Evolutionary conservation across 2,888 invertebrate species (phyloP), one percentile per base, ranked within the genome.

Genomic region (Eumacrocentrus americanus): DNA sequence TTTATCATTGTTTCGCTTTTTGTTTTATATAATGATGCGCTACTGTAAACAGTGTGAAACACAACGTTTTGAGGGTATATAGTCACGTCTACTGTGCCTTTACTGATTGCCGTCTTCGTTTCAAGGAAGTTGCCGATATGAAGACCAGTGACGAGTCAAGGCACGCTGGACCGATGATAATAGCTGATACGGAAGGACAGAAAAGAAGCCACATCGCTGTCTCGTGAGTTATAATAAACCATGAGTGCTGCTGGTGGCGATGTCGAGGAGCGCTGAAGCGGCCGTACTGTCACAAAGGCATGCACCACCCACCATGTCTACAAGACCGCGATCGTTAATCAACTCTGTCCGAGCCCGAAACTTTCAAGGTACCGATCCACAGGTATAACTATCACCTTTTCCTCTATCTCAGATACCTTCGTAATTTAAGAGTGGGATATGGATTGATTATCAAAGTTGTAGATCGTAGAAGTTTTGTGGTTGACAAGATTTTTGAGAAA

Each of bases 271-370:
- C 71, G 71, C 61, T 72, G 72, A 74, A 74, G 73, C 76, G 75
- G 75, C 71, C 74, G 70, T 72, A 71, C 80, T 81, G 80, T 81
- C 80, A 81, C 80, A 80, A 79, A 81, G 77, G 80, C 80, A 80
- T 80, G 80, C 77, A 80, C 80, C 80, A 81, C 80, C 80, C 80
- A 81, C 80, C 79, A 73, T 76, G 80, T 72, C 71, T 75, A 72
- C 75, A 73, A 72, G 73, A 72, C 75, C 71, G 69, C 62, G 63
- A 79, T 80, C 79, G 79, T 80, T 79, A 80, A 80, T 80, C 79
- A 80, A 79, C 74, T 74, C 73, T 73, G 74, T 71, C 38, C 72
- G 76, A 77, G 77, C 78, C 78, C 74, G 72, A 70, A 77, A 77
- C 76, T 77, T 73, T 76, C 73, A 71, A 77, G 74, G 73, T 72